A percentile compares a stretch with the other conserved stretches of the same genome.
These are phyloP conservation scores for Netelia melanura DNA, from an alignment of 2,888 invertebrate genomes.

Conservation along the genomic window DNA sequence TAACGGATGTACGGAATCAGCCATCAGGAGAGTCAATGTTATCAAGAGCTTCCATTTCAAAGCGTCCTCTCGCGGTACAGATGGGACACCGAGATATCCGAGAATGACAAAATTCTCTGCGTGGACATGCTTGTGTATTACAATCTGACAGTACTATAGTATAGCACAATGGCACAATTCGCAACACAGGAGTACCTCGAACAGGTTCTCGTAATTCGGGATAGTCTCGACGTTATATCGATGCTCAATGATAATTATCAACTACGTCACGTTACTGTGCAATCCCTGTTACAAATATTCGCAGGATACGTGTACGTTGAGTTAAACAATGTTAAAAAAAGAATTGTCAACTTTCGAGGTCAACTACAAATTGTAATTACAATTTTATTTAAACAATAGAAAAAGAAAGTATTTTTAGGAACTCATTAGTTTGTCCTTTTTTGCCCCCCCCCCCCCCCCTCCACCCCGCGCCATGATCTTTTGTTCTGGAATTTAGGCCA, in stretches of 20 bases:
- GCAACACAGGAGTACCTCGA: slow-evolving; percentile 23
- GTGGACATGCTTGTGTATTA: not conserved
- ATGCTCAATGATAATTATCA: not conserved
- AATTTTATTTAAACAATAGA: too few species aligned
- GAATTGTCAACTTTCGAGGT: too few species aligned
- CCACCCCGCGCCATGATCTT: not conserved
- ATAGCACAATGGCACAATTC: slow-evolving; percentile 16
- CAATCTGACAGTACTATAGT: not conserved
- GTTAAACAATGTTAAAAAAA: too few species aligned
- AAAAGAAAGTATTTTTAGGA: too few species aligned
- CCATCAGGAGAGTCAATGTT: not conserved
- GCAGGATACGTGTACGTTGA: too few species aligned
- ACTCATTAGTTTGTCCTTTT: not conserved
- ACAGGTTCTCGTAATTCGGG: slow-evolving; percentile 1
- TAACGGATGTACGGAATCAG: not conserved
- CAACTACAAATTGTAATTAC: too few species aligned
- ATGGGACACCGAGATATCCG: not conserved
- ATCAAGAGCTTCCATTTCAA: slow-evolving; percentile 10
- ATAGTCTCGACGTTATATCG: not conserved
- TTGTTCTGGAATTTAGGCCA: slow-evolving; percentile 9
- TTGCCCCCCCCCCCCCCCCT: not conserved
- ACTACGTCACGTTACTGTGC: not conserved
- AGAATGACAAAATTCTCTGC: not conserved
- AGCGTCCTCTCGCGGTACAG: not conserved
- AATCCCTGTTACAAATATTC: too few species aligned